Evolutionary conservation across 2,888 invertebrate species (phyloP).

Genomic region (Uloborus plumipes): DNA sequence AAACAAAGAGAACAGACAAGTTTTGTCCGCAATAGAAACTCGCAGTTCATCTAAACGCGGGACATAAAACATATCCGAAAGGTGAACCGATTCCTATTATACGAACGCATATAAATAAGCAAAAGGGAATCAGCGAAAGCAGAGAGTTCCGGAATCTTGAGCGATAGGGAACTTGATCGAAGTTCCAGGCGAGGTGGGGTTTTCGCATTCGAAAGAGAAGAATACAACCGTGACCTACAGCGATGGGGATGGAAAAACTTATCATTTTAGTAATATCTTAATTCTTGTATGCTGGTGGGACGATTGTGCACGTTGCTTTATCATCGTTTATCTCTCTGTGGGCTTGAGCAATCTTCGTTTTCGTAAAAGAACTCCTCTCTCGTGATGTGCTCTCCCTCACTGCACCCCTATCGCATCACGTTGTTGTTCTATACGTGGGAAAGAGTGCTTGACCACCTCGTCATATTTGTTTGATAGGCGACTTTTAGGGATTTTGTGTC

Average conservation of each 20-base stretch:
- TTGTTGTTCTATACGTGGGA: too few species aligned
- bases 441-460: too few species aligned
- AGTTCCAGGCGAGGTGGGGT: not conserved
- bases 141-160: conserved; percentile 2
- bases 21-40: too few species aligned
- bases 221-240: conserved; percentile 38
- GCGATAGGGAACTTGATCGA: conserved; percentile 4
- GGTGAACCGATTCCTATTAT: conserved; percentile 1
- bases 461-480: too few species aligned
- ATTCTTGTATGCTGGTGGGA: conserved; percentile 14
- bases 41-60: too few species aligned
- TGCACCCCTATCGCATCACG: too few species aligned
- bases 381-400: too few species aligned
- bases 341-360: conserved; percentile 3
- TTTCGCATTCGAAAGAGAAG: conserved; percentile 12
- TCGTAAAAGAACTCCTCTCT: not conserved
- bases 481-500: too few species aligned
- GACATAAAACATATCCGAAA: not conserved
- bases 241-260: conserved; percentile 41
- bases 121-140: not conserved
- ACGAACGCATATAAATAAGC: not conserved
- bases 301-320: conserved; percentile 36
- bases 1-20: too few species aligned
- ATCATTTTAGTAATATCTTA: conserved; percentile 61
- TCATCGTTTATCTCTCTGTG: conserved; percentile 29